These are phyloP conservation scores for Crenuchus spilurus DNA, from an alignment of 2,797 vertebrate genomes.

Conservation along the genomic window DNA sequence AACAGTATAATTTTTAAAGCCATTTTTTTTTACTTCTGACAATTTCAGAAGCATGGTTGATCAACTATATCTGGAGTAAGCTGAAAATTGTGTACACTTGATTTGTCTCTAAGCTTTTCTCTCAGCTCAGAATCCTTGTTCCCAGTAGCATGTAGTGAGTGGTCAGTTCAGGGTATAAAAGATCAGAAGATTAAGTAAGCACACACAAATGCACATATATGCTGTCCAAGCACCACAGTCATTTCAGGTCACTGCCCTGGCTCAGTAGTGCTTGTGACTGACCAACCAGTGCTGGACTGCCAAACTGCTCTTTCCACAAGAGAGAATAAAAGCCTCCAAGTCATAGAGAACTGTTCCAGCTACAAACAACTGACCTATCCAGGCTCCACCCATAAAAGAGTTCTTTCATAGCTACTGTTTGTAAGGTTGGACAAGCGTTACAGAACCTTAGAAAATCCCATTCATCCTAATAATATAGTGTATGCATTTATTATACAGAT, in stretches of 20 bases:
- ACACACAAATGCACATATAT: neutral
- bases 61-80: too few species aligned
- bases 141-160: neutral
- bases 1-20: too few species aligned
- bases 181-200: neutral
- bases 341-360: neutral
- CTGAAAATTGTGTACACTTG: too few species aligned
- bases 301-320: slow-evolving; percentile 1
- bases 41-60: too few species aligned
- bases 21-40: too few species aligned
- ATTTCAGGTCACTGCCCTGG: neutral
- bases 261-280: neutral
- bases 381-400: too few species aligned
- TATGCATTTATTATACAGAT: too few species aligned
- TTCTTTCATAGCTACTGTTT: too few species aligned
- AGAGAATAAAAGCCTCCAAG: neutral
- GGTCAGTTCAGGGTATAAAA: neutral
- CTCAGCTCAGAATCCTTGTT: too few species aligned
- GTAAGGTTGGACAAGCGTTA: neutral
- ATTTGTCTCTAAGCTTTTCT: too few species aligned
- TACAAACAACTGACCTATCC: neutral
- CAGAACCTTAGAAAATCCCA: neutral
- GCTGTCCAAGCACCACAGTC: neutral
- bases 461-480: too few species aligned
- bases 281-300: neutral